Evolutionary conservation across 2,888 invertebrate species (phyloP).

Genomic region (Lypha dubia): DNA sequence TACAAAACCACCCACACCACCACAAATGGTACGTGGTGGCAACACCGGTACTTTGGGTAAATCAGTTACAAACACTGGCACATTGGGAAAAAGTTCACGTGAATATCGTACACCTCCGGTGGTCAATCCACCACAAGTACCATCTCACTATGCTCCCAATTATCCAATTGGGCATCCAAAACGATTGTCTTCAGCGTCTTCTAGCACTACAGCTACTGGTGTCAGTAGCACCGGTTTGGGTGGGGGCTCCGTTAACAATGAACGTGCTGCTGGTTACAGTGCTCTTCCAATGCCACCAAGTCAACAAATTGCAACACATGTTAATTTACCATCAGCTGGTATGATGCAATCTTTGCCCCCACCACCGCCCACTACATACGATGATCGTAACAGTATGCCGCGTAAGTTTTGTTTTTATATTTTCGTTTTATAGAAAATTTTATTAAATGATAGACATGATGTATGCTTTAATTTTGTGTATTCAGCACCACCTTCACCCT

Average conservation of each 20-base stretch:
- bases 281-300: constrained; percentile 89
- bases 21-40: constrained; percentile 89
- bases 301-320: constrained; percentile 84
- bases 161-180: constrained; percentile 93
- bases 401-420: constrained; percentile 86
- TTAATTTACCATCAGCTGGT: constrained; percentile 86
- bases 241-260: constrained; percentile 83
- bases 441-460: constrained; percentile 26
- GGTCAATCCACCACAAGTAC: constrained; percentile 97
- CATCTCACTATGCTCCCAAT: constrained; percentile 98
- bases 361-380: constrained; percentile 86
- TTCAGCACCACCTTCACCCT: constrained; percentile 92
- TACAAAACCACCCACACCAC: constrained; percentile 97
- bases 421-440: background rate
- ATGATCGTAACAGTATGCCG: constrained; percentile 90
- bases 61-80: constrained; percentile 84
- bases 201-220: constrained; percentile 76
- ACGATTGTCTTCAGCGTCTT: constrained; percentile 83
- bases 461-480: constrained; percentile 10
- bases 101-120: constrained; percentile 98
- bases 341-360: constrained; percentile 94
- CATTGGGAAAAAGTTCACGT: constrained; percentile 88
- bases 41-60: constrained; percentile 87
- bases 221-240: constrained; percentile 80
- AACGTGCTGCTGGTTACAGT: constrained; percentile 92